Base-by-base conservation (phyloP, 2,888 invertebrate genomes). In the Drosophila longiperda region DNA sequence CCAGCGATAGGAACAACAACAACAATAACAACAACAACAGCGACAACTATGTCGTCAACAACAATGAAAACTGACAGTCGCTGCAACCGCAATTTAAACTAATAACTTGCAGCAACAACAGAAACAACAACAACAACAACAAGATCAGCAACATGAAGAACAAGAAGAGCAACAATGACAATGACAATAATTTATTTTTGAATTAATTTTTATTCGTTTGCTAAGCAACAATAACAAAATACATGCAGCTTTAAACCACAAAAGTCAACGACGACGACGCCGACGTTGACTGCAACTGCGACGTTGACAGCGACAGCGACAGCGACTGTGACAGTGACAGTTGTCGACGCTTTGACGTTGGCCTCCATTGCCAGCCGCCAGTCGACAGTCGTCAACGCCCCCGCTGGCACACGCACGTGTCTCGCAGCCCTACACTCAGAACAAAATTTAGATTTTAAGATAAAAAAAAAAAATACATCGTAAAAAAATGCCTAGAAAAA, bases 71-170 rank as follows among this genome's bases (percentile, higher is more conserved):
- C 78, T 66, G 70, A 73, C 76, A 71, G 81, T 54, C 65, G 69
- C 67, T 78, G 89, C 89, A 90, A 87, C 80, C 89, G 87, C 90
- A 87, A 87, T 87, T 87, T 88, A 89, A 89, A 87, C 86, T 90
- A 90, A 86, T 86, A 84, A 75, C 80, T 82, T 77, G 68, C 88
- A 85, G 50, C 82, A 82, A 70, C 66, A 76, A 60, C 62, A 72
- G 36, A 48, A 63, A 32, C 45, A 3, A 26, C 26, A 72, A 36
- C 50, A 63, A 32, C 49, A 60, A 23, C 48, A 61, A 38, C 73
- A 69, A 49, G 20, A 45, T 45, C 72, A 58, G 36, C 67, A 59
- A 26, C 62, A 73, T 53, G 64, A 54, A 64, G 49, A 53, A 29
- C 64, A 73, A 55, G 67, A 54, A 64, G 49, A 48, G 50, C 77